A percentile compares a stretch with the other conserved stretches of the same genome.
These are phyloP conservation scores for Catajapyx aquilonaris DNA, from an alignment of 1,140 invertebrate genomes.

Conservation along the genomic window DNA sequence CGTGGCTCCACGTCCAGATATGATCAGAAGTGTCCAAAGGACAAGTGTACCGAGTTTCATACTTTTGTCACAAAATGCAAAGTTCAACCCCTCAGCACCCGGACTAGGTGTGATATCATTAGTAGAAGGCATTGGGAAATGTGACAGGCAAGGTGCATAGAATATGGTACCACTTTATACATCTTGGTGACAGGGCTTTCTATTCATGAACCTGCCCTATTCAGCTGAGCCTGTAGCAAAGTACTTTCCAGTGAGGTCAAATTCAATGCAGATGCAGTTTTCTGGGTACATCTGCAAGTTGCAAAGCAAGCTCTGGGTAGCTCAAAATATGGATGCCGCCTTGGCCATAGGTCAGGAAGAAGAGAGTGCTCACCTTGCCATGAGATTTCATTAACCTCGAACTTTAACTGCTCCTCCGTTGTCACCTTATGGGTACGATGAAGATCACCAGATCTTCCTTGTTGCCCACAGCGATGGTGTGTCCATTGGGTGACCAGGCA, in stretches of 20 bases:
- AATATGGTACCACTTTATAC: too few relatives aligned
- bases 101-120: too few relatives aligned
- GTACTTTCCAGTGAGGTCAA: conserved; percentile 76
- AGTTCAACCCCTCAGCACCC: too few relatives aligned
- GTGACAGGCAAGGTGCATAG: too few relatives aligned
- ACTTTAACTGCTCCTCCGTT: conserved; percentile 82
- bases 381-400: conserved; percentile 95
- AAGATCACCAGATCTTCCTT: conserved; percentile 96
- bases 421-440: conserved; percentile 66
- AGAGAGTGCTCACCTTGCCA: conserved; percentile 85
- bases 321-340: conserved; percentile 83
- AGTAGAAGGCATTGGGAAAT: too few relatives aligned
- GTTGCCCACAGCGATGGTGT: conserved; percentile 91
- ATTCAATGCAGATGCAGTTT: conserved; percentile 95
- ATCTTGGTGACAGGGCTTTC: too few relatives aligned
- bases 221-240: conserved; percentile 95
- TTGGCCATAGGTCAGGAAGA: conserved; percentile 87
- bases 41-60: too few relatives aligned
- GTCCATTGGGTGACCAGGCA: conserved; percentile 91
- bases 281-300: conserved; percentile 89
- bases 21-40: too few relatives aligned
- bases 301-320: conserved; percentile 69
- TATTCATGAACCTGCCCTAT: too few relatives aligned
- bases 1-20: too few relatives aligned
- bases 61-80: too few relatives aligned